Base-by-base conservation (phyloP, 2,113 vertebrate genomes). In the Pteruthius melanotis region DNA sequence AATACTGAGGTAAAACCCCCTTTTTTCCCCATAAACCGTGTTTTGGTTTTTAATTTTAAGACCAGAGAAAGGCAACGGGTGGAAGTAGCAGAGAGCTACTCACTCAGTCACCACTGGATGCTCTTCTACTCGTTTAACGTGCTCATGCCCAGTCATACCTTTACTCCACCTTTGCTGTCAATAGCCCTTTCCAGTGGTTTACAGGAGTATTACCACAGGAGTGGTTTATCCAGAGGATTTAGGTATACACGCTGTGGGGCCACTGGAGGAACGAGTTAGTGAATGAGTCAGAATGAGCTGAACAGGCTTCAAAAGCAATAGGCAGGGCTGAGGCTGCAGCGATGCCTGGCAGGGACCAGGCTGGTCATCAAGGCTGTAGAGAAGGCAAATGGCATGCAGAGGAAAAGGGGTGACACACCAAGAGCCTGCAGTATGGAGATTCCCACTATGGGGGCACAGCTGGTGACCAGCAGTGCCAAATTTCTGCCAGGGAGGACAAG, bases 81-180 rank as follows among this genome's bases (percentile, higher is more conserved):
- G 47, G 45, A 63, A 87, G 59, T 2, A 95, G 81, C 72, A 84
- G 59, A 66, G 37, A 65, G 31, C n/a, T n/a, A 86, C 15, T 28
- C 1, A 1, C 35, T 39, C 57, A 26, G 70, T 47, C 66, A 71
- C 17, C 0, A 0, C 42, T 37, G 39, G 16, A 7, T 13, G 8
- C 27, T 69, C 27, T 57, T 72, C 45, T 20, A 42, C 42, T 56
- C 39, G 56, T 54, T 77, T 24, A 49, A 89, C 0, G 2, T 7
- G 40, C 31, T 79, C 52, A 26, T n/a, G 27, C 26, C 19, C 33
- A 11, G n/a, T 17, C 0, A 0, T 27, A 71, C 10, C 44, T 63
- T 74, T 70, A 40, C 35, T 40, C 30, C 21, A 39, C 27, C 33
- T 83, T 69, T 61, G 54, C 28, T 79, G 45, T 35, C 7, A 14